Evolutionary conservation across 1,140 invertebrate species (phyloP), one percentile per base, ranked within the genome.

Genomic region (Panagrolaimus sp.): DNA sequence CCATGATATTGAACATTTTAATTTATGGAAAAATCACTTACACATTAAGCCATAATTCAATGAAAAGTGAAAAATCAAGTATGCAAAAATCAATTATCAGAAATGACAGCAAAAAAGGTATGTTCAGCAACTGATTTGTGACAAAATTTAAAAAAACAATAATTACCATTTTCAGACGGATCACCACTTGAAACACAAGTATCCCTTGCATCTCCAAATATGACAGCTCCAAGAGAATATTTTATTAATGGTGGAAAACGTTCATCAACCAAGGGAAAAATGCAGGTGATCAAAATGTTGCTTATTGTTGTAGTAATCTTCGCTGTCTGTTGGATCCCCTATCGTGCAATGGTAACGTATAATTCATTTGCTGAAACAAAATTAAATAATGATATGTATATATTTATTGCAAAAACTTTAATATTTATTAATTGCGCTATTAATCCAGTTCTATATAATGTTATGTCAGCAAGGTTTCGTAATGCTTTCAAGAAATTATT

Each of bases 361-460:
- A 82, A 82, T 62, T 79, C 76, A 8, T 82, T 83, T 63, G 79
- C 75, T 45, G 45, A 76, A 23, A 43, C 47, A 14, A 65, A 68
- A 38, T 43, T 45, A 25, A 43, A 65, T 92, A 83, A 91, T 89
- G 9, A 91, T 90, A 38, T 88, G 74, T 78, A 72, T 61, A 76
- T 82, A 43, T 77, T 80, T 44, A 68, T 81, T 42, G 68, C 79
- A 3, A 81, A 82, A 68, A 82, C 81, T 14, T 63, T 79, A 11
- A 71, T 80, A 25, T 81, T 78, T 68, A 73, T 80, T 65, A 79
- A 76, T 46, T 72, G 79, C 73, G 74, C 83, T 68, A 73, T 92
- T 72, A 93, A 93, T 83, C 92, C 92, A 0, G 87, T 93, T 51
- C 88, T 93, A 5, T 93, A 93, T 82, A 92, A 91, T 78, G 88